Percentiles rank a stretch among this genome's conserved stretches.
Evolutionary conservation across 2,113 vertebrate species (phyloP).

Genomic region (Beaufortia kweichowensis): DNA sequence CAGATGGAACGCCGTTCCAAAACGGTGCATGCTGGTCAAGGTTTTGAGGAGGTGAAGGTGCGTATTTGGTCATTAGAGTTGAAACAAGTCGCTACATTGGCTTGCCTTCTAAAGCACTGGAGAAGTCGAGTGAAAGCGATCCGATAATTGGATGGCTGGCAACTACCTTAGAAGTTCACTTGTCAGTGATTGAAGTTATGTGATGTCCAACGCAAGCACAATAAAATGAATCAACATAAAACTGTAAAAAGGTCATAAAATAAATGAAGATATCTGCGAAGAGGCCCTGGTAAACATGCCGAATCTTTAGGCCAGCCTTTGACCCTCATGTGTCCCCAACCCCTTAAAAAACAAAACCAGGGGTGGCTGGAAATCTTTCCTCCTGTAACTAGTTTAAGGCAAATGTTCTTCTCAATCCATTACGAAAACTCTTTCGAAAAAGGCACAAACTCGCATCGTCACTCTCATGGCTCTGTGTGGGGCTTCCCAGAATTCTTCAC

Average conservation of each 20-base stretch:
- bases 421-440: constrained; percentile 58
- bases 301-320: constrained; percentile 67
- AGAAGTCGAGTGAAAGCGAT: constrained; percentile 52
- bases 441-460: constrained; percentile 68
- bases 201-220: constrained; percentile 47
- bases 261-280: constrained; percentile 60
- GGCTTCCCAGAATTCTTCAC: constrained; percentile 26
- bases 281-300: constrained; percentile 68
- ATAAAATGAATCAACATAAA: constrained; percentile 47
- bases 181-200: constrained; percentile 27
- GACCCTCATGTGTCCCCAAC: constrained; percentile 55
- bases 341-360: constrained; percentile 28
- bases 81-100: constrained; percentile 59
- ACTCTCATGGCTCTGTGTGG: constrained; percentile 33
- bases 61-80: constrained; percentile 55
- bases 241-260: constrained; percentile 48
- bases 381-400: constrained; percentile 73
- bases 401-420: constrained; percentile 70
- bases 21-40: constrained; percentile 65
- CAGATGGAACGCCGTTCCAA: constrained; percentile 52
- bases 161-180: constrained; percentile 64
- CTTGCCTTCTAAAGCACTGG: constrained; percentile 50
- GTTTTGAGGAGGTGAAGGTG: constrained; percentile 47
- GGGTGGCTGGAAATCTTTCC: constrained; percentile 50
- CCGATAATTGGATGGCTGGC: constrained; percentile 55